phyloP scores from a whole-genome alignment of 2,113 vertebrate genomes.

The Cyprinodon tularosa region DNA sequence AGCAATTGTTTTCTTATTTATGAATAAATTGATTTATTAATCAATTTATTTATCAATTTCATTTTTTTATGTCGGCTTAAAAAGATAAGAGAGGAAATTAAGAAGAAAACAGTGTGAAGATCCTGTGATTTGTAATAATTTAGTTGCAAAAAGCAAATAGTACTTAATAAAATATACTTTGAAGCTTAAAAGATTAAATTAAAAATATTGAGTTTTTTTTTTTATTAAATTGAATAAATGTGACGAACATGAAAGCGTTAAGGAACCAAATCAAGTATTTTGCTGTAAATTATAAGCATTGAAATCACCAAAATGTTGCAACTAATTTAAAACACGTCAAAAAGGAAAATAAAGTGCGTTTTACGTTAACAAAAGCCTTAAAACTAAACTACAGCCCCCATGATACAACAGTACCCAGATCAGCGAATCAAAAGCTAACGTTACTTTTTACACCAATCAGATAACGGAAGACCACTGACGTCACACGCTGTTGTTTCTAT shows the following conservation, averaged over 20 bases:
- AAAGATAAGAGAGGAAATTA: too few relatives aligned
- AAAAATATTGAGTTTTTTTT: neutral
- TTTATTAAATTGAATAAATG: too few relatives aligned
- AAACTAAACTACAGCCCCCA: slow-evolving; percentile 82
- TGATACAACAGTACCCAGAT: neutral
- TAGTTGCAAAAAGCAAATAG: neutral
- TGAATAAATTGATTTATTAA: too few relatives aligned
- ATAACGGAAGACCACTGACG: slow-evolving; percentile 45
- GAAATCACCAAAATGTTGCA: neutral
- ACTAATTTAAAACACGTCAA: neutral
- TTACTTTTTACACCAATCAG: slow-evolving; percentile 71
- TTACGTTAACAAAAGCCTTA: neutral
- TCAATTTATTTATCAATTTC: too few relatives aligned
- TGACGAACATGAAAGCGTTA: neutral
- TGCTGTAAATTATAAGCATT: neutral
- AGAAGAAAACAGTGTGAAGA: too few relatives aligned
- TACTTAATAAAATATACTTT: neutral
- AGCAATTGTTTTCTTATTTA: too few relatives aligned
- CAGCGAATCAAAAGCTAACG: neutral
- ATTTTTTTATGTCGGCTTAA: too few relatives aligned
- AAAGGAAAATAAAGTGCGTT: neutral
- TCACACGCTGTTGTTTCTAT: slow-evolving; percentile 76
- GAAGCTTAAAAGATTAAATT: neutral
- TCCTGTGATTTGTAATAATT: neutral
- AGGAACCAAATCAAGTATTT: neutral